phyloP scores from a whole-genome alignment of 2,888 invertebrate species.

The Aquatica leii region DNA sequence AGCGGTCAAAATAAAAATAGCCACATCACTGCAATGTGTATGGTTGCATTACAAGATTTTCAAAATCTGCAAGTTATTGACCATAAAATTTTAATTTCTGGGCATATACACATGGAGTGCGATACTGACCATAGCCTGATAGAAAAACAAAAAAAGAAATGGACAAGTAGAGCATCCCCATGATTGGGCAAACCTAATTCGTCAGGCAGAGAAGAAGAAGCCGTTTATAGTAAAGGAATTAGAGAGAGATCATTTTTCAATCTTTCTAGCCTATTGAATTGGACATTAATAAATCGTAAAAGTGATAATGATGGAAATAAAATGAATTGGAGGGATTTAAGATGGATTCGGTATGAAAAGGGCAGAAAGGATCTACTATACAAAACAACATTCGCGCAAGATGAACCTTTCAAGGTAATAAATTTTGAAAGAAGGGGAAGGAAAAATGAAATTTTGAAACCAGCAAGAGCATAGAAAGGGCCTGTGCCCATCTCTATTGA shows the following conservation, averaged over 20 bases:
- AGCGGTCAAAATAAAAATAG: slow-evolving; percentile 18
- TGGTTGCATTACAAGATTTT: background rate
- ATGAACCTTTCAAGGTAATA: no score
- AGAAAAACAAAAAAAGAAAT: slow-evolving; percentile 28
- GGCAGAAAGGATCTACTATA: background rate
- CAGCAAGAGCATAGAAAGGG: background rate
- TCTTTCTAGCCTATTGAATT: no score
- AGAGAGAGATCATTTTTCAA: slow-evolving; percentile 1
- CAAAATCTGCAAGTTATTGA: slow-evolving; percentile 13
- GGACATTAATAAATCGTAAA: slow-evolving; percentile 15
- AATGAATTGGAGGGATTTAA: background rate
- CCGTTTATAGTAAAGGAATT: slow-evolving; percentile 12
- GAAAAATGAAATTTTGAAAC: background rate
- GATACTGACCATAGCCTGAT: slow-evolving; percentile 29
- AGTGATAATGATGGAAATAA: background rate
- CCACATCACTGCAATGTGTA: slow-evolving; percentile 7
- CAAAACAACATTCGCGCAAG: background rate
- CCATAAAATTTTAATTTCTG: slow-evolving; percentile 30
- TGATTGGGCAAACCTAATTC: slow-evolving; percentile 19
- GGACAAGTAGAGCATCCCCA: slow-evolving; percentile 17
- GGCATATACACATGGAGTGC: slow-evolving; percentile 37
- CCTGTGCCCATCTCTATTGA: background rate
- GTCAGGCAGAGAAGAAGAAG: slow-evolving; percentile 11
- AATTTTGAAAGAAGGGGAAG: background rate
- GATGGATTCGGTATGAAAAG: no score